Base-by-base conservation (phyloP, 2,888 invertebrate species). In the Aelia acuminata region DNA sequence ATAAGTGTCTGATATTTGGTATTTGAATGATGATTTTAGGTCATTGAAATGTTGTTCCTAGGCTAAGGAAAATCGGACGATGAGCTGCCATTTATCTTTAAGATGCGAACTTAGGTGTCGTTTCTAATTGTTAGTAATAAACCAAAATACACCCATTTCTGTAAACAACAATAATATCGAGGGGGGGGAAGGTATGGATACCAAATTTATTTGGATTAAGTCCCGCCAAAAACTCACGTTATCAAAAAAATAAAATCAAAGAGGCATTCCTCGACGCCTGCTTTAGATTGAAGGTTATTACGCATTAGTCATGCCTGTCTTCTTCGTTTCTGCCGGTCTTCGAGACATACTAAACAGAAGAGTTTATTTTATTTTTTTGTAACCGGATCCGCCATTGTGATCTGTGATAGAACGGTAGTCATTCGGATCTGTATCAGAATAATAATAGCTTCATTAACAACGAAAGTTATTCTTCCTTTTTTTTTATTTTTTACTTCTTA, bases 361-460 rank as follows among this genome's bases (percentile, higher is more conserved):
- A 35, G 5, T 7, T 70, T 18, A 7, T 35, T 35, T 8, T 70
- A 18, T 70, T 2, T 84, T 47, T 26, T 48, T 84, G 31, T 84
- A 48, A 48, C 49, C 84, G 49, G 26, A 84, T 84, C 84, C 96
- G 93, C n/a, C 84, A 84, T 43, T 47, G n/a, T 48, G 49, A 18
- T 84, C 26, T 7, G 63, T 35, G 63, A 70, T 70, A 35, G 63
- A 70, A 70, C 63, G 31, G 63, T 70, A 70, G 63, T 70, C 20
- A 35, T 31, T 70, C 31, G 31, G 31, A 35, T 35, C 63, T 7
- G 31, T 70, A 1, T 70, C 63, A 15, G 63, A 70, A 70, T 70
- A 70, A 35, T 35, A 35, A 70, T 35, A 15, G 63, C 31, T 31
- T 18, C 63, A 20, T 31, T n/a, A 70, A 35, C 10, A 20, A 70